Conservation (phyloP, 2,888 invertebrate genomes). For the Oxytorus armatus region DNA sequence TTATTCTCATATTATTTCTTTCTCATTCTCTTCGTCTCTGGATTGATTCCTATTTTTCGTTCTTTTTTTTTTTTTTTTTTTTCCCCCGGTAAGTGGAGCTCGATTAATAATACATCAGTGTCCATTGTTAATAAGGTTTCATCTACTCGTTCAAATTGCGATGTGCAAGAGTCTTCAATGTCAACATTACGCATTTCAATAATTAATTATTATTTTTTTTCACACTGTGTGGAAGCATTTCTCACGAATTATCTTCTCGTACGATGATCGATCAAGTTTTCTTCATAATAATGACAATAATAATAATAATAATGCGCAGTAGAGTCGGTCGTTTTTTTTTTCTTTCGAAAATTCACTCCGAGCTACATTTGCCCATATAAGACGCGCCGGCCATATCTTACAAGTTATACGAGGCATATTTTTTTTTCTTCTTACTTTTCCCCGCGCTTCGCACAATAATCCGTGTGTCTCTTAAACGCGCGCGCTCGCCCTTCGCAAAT, state of each 20-base stretch:
- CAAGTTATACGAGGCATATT: too few relatives aligned
- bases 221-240: conserved; percentile 33
- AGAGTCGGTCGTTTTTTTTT: conserved; percentile 44
- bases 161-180: conserved; percentile 14
- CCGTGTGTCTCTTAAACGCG: too few relatives aligned
- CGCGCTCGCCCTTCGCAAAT: too few relatives aligned
- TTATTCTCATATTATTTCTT: conserved; percentile 60
- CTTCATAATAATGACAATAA: conserved; percentile 1
- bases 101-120: conserved; percentile 19
- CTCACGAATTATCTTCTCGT: conserved; percentile 29
- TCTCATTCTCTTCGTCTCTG: conserved; percentile 19
- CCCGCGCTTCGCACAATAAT: too few relatives aligned
- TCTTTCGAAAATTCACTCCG: conserved; percentile 46
- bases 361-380: conserved; percentile 14
- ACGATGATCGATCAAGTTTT: conserved; percentile 15
- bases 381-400: too few relatives aligned
- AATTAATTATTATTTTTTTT: conserved; percentile 30
- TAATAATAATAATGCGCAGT: conserved; percentile 50
- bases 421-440: too few relatives aligned
- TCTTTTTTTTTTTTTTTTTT: conserved; percentile 23
- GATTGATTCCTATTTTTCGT: conserved; percentile 14
- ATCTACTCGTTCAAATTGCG: conserved; percentile 34
- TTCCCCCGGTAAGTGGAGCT: conserved; percentile 35
- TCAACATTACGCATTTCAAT: conserved; percentile 11
- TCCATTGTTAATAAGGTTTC: conserved; percentile 65